Percentiles rank a stretch among this genome's conserved stretches.
Evolutionary conservation across 1,140 invertebrate genomes (phyloP).

Genomic region (Orchestia grillus): DNA sequence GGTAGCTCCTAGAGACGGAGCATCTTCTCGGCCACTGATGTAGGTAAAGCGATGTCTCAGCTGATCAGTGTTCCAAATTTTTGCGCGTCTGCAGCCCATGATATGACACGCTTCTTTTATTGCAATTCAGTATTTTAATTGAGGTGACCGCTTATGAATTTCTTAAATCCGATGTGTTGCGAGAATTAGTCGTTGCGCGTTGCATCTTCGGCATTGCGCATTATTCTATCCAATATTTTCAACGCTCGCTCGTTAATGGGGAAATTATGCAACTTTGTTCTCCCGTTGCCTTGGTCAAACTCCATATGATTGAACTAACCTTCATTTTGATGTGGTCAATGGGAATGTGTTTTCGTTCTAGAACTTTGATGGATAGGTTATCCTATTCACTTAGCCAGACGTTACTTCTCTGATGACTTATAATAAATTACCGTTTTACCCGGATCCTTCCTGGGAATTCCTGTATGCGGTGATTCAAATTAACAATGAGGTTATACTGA

Average conservation of each 20-base stretch:
- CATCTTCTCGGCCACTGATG: too few species aligned
- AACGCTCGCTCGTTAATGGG: not conserved
- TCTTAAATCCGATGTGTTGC: not conserved
- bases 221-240: not conserved
- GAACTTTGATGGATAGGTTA: not conserved
- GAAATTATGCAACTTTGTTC: not conserved
- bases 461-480: too few species aligned
- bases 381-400: not conserved
- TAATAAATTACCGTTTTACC: not conserved
- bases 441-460: not conserved
- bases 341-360: not conserved
- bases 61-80: too few species aligned
- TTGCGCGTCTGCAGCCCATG: not conserved
- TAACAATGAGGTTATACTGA: not conserved
- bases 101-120: not conserved
- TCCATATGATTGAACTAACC: not conserved
- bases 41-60: too few species aligned
- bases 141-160: not conserved
- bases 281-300: not conserved
- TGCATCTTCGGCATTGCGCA: not conserved
- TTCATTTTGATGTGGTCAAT: not conserved
- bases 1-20: not conserved
- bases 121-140: not conserved
- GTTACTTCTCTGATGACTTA: not conserved
- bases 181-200: not conserved